Conservation (phyloP, 1,140 invertebrate species). For the Drosophila carrolli region DNA sequence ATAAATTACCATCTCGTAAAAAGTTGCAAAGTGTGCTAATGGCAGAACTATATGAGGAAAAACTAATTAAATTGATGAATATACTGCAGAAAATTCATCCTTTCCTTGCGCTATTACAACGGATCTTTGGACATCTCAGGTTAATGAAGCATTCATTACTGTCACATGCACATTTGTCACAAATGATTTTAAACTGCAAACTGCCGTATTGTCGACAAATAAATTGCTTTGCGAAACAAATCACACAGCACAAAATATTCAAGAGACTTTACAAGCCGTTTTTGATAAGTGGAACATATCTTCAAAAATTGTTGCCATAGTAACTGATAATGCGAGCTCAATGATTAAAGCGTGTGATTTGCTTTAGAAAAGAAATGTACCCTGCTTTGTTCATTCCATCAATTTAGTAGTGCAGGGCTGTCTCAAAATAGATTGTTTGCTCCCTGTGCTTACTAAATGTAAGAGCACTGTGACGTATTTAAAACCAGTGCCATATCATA, state of each 20-base stretch:
- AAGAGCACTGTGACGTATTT: too few species aligned
- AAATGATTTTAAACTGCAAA: conserved; percentile 14
- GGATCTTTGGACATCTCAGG: conserved; percentile 25
- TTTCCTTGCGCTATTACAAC: conserved; percentile 30
- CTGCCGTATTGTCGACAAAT: conserved; percentile 28
- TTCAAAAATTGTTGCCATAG: conserved; percentile 3
- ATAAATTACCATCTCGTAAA: conserved; percentile 6
- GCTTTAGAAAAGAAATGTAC: conserved; percentile 18
- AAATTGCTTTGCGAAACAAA: conserved; percentile 14
- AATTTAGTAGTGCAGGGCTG: conserved; percentile 16
- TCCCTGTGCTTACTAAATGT: too few species aligned
- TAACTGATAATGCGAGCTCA: conserved; percentile 24
- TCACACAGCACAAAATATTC: conserved; percentile 29
- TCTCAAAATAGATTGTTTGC: conserved; percentile 2
- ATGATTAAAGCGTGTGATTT: conserved; percentile 30
- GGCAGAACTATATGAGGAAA: not conserved
- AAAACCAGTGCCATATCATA: too few species aligned
- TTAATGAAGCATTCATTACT: conserved; percentile 22
- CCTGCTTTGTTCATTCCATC: conserved; percentile 22
- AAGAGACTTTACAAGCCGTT: not conserved
- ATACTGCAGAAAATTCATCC: conserved; percentile 1
- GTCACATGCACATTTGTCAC: conserved; percentile 25
- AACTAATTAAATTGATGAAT: conserved; percentile 7
- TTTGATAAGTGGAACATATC: conserved; percentile 26
- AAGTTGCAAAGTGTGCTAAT: conserved; percentile 18